Conservation (phyloP, 2,113 vertebrate genomes). For the Gavia stellata region DNA sequence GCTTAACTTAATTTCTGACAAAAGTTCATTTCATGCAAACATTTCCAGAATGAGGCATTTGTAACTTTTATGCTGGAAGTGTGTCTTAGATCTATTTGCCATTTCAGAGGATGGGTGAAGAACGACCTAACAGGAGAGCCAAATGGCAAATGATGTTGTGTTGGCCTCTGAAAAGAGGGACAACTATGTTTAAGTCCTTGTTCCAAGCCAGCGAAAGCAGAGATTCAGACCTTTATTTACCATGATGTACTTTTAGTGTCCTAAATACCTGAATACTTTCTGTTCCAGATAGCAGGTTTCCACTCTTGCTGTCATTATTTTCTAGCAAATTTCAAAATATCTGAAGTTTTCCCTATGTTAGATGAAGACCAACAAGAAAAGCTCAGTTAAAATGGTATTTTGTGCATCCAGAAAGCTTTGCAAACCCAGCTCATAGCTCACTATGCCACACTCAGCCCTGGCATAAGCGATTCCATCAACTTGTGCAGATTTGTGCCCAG, state of each 20-base stretch:
- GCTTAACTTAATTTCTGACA: neutral
- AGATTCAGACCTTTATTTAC: neutral
- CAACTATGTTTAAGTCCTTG: neutral
- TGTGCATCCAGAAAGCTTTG: neutral
- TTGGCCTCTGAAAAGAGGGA: neutral
- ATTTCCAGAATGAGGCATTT: neutral
- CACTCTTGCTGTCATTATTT: neutral
- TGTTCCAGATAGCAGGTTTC: neutral
- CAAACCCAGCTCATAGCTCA: neutral
- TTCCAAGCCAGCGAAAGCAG: neutral
- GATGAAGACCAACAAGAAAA: neutral
- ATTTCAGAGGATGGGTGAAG: neutral
- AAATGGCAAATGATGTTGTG: neutral
- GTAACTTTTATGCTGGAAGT: neutral
- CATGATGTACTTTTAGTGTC: neutral
- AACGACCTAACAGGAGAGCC: neutral
- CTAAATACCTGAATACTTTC: neutral
- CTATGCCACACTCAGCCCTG: neutral
- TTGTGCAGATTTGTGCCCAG: neutral
- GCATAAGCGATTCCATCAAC: neutral
- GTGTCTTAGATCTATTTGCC: neutral
- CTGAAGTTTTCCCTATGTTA: neutral
- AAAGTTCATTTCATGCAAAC: neutral
- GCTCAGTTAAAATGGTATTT: neutral
- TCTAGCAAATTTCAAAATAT: neutral